Conservation (phyloP, 2,113 vertebrate genomes). For the Ammodytes marinus region DNA sequence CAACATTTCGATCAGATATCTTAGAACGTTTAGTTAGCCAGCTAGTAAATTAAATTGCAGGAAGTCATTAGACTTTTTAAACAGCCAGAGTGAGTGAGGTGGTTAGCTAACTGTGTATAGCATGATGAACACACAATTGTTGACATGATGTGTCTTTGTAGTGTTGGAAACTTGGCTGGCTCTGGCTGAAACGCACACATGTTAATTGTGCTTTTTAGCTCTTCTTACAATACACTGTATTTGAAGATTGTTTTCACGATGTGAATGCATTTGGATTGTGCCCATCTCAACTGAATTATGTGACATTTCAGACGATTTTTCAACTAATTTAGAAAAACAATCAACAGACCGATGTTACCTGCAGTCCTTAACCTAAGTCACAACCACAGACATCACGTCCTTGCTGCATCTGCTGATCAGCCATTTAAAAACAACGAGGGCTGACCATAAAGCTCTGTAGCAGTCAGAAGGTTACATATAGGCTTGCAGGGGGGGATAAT, state of each 20-base stretch:
- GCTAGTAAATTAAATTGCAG: background rate
- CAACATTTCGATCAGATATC: background rate
- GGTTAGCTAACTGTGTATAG: background rate
- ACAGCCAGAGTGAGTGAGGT: background rate
- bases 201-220: background rate
- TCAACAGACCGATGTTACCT: no score
- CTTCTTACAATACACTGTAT: background rate
- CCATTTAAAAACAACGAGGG: background rate
- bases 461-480: constrained; percentile 27
- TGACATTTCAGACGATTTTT: background rate
- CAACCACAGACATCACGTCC: background rate
- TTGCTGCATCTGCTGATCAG: constrained; percentile 18
- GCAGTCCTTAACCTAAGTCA: no score
- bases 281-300: no score
- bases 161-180: background rate
- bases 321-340: background rate
- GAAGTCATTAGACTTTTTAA: background rate
- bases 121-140: background rate
- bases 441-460: constrained; percentile 9
- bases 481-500: constrained; percentile 17
- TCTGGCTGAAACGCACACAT: no score
- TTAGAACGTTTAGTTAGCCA: background rate
- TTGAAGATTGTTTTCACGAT: background rate
- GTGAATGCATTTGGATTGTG: background rate
- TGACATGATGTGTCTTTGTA: background rate